These are phyloP conservation scores for Galaxea fascicularis DNA, from an alignment of 92 coral and sea anemone species.

Conservation along the genomic window DNA sequence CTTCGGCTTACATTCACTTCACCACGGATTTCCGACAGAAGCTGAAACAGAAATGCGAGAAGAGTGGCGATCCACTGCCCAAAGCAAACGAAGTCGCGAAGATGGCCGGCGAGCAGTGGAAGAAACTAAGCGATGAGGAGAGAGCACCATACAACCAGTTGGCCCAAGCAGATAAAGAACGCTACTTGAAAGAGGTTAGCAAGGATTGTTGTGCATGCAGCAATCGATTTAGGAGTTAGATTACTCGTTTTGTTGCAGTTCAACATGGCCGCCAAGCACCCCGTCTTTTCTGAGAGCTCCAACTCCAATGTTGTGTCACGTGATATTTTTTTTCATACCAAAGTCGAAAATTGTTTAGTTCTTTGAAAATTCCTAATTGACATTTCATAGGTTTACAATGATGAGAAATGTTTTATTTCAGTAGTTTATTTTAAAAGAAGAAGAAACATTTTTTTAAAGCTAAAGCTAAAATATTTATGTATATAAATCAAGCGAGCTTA, in stretches of 20 bases:
- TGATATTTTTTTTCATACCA: slow-evolving; percentile 39
- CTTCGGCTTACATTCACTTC: slow-evolving; percentile 94
- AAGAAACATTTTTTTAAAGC: too few relatives aligned
- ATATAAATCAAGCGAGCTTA: too few relatives aligned
- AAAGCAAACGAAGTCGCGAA: slow-evolving; percentile 97
- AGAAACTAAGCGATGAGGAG: slow-evolving; percentile 69
- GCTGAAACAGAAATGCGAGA: slow-evolving; percentile 75
- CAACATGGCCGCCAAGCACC: slow-evolving; percentile 74
- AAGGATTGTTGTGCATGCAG: slow-evolving; percentile 13
- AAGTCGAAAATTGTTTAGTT: not conserved
- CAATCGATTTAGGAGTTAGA: slow-evolving; percentile 14
- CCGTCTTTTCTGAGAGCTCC: slow-evolving; percentile 4
- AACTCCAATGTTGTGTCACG: slow-evolving; percentile 61
- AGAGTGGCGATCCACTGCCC: slow-evolving; percentile 79
- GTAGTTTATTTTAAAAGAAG: not conserved
- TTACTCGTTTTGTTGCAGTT: slow-evolving; percentile 39
- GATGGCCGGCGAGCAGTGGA: slow-evolving; percentile 92
- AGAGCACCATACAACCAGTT: slow-evolving; percentile 72
- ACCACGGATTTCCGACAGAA: slow-evolving; percentile 80
- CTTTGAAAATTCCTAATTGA: not conserved
- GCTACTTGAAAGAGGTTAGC: slow-evolving; percentile 84
- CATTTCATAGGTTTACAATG: not conserved
- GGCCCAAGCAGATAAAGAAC: slow-evolving; percentile 79
- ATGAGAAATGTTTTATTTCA: not conserved
- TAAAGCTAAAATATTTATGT: too few relatives aligned